These are phyloP conservation scores for Drosophila mayri DNA, from an alignment of 1,140 invertebrate genomes.

Conservation along the genomic window DNA sequence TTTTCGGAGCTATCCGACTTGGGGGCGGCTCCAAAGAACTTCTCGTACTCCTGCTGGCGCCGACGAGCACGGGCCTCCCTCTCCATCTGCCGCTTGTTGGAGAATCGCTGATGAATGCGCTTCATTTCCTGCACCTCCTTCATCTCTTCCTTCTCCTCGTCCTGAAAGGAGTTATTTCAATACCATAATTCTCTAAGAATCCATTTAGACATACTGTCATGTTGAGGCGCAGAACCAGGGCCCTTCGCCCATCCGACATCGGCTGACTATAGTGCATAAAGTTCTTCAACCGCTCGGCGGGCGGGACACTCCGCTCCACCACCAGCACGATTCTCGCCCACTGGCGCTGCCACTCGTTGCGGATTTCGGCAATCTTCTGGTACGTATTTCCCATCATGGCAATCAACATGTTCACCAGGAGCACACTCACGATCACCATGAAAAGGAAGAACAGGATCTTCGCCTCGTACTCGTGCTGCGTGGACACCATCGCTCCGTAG, in stretches of 20 bases:
- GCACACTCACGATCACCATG: conserved; percentile 97
- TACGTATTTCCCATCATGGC: conserved; percentile 99
- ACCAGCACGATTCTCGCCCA: conserved; percentile 99
- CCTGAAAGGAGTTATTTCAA: conserved; percentile 85
- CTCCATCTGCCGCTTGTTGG: conserved; percentile 88
- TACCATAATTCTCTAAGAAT: neutral
- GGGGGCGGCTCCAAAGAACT: conserved; percentile 74
- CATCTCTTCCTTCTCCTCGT: conserved; percentile 96
- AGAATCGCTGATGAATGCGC: conserved; percentile 91
- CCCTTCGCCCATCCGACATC: conserved; percentile 95
- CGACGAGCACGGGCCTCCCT: conserved; percentile 68
- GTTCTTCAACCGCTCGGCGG: conserved; percentile 93
- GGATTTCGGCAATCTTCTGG: conserved; percentile 97
- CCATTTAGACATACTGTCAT: conserved; percentile 88
- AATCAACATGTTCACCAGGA: conserved; percentile 99
- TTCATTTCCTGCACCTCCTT: conserved; percentile 97
- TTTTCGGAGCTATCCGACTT: conserved; percentile 64
- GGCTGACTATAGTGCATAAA: conserved; percentile 97
- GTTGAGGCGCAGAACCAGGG: conserved; percentile 93
- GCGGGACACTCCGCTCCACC: conserved; percentile 97
- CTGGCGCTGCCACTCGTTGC: conserved; percentile 99
- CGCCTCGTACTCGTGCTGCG: conserved; percentile 94
- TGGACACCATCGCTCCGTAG: conserved; percentile 94
- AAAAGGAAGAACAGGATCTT: conserved; percentile 97
- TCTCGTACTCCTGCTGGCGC: conserved; percentile 78